A percentile compares a stretch with the other conserved stretches of the same genome.
These are phyloP conservation scores for Druon quercuslanigerum DNA, from an alignment of 1,140 invertebrate genomes.

Conservation along the genomic window DNA sequence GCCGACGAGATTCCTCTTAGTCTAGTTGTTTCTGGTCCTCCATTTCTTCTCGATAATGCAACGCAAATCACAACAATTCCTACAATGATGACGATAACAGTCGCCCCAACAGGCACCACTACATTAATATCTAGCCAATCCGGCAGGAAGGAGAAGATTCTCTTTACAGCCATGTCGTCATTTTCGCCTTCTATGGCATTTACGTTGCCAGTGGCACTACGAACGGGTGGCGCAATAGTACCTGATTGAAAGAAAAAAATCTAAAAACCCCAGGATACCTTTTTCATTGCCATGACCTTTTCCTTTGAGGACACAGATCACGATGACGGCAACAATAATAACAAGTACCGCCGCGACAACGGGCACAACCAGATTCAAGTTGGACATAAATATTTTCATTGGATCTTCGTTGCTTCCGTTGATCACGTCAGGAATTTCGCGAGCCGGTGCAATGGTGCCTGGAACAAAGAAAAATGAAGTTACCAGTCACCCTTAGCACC, in stretches of 20 bases:
- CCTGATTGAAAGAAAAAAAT: conserved; percentile 75
- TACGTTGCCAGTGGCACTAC: conserved; percentile 64
- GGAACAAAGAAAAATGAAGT: conserved; percentile 78
- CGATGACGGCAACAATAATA: conserved; percentile 93
- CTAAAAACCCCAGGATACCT: conserved; percentile 78
- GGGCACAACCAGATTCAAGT: conserved; percentile 95
- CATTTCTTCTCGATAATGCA: conserved; percentile 85
- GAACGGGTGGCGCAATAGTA: conserved; percentile 86
- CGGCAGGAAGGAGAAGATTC: conserved; percentile 87
- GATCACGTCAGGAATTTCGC: conserved; percentile 86
- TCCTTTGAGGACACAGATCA: conserved; percentile 91
- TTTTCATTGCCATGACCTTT: conserved; percentile 86
- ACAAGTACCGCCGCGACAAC: conserved; percentile 92
- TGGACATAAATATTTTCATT: conserved; percentile 88
- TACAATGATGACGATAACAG: conserved; percentile 90
- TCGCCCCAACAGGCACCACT: conserved; percentile 88
- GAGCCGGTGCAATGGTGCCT: conserved; percentile 95
- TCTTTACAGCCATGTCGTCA: conserved; percentile 66
- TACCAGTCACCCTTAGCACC: conserved; percentile 73
- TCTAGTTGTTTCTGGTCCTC: conserved; percentile 84
- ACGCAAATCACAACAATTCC: conserved; percentile 93
- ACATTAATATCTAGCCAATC: conserved; percentile 91
- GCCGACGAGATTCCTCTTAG: conserved; percentile 83
- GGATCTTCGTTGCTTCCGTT: conserved; percentile 82
- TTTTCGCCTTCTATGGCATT: conserved; percentile 34